Evolutionary conservation across 1,140 invertebrate species (phyloP).

Genomic region (Rhynchophorus ferrugineus): DNA sequence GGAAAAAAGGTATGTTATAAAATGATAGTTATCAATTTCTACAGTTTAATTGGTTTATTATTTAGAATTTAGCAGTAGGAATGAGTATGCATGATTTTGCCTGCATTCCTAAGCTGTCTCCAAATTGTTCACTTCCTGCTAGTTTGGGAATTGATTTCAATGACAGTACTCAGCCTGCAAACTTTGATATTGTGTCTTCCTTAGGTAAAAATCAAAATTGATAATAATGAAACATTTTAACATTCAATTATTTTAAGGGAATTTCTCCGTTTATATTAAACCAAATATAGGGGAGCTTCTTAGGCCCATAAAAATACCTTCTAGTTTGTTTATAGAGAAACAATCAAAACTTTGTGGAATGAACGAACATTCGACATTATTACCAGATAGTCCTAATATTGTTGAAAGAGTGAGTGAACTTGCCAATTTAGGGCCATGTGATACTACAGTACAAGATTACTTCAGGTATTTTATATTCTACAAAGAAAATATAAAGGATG

Average conservation of each 20-base stretch:
- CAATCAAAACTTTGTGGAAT: conserved; percentile 80
- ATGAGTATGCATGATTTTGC: conserved; percentile 80
- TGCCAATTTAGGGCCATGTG: conserved; percentile 72
- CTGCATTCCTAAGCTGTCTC: conserved; percentile 53
- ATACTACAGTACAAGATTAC: conserved; percentile 48
- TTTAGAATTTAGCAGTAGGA: conserved; percentile 54
- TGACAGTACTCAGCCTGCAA: conserved; percentile 82
- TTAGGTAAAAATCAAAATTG: conserved; percentile 40
- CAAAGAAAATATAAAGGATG: conserved; percentile 8
- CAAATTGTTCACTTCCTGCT: conserved; percentile 52
- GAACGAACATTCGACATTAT: conserved; percentile 66
- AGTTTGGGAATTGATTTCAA: conserved; percentile 88
- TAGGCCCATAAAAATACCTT: conserved; percentile 70
- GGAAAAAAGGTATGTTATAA: conserved; percentile 57
- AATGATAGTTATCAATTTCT: not conserved
- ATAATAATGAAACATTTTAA: not conserved
- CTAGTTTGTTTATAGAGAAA: conserved; percentile 65
- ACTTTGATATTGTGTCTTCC: conserved; percentile 67
- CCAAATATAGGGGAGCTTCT: conserved; percentile 86
- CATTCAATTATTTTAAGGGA: conserved; percentile 38
- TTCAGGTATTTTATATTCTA: conserved; percentile 46
- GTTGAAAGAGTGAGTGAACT: conserved; percentile 60
- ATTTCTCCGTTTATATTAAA: conserved; percentile 60
- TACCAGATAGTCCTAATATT: conserved; percentile 45
- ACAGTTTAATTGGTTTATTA: conserved; percentile 13